Evolutionary conservation across 2,113 vertebrate genomes (phyloP).

Genomic region (Arizona elegans): DNA sequence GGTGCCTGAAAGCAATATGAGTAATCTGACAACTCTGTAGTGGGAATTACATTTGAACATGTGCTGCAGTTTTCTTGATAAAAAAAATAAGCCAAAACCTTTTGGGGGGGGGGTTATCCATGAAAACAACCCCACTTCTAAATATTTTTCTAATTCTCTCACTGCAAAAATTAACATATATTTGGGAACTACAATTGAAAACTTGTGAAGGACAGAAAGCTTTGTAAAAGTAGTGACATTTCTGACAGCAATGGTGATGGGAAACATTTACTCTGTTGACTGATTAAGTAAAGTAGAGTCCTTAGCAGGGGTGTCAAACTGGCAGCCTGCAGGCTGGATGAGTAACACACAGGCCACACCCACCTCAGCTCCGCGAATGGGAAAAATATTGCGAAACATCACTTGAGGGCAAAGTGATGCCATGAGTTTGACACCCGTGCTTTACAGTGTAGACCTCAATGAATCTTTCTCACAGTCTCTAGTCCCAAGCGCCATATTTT

Average conservation of each 20-base stretch:
- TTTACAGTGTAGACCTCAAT: background rate
- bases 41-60: background rate
- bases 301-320: too few species aligned
- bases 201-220: background rate
- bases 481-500: too few species aligned
- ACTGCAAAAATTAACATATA: background rate
- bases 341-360: too few species aligned
- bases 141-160: background rate
- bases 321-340: too few species aligned
- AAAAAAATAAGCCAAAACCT: background rate
- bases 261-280: background rate
- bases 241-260: background rate
- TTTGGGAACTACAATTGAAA: too few species aligned
- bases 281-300: background rate
- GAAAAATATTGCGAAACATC: too few species aligned
- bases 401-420: too few species aligned
- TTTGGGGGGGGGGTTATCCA: too few species aligned
- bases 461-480: background rate
- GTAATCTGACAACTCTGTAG: background rate
- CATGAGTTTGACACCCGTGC: too few species aligned
- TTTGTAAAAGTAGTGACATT: background rate
- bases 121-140: background rate
- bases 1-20: background rate
- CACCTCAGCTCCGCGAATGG: too few species aligned
- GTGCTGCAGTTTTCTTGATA: background rate